Base-by-base conservation (phyloP, 2,888 invertebrate species). In the Apamea anceps region DNA sequence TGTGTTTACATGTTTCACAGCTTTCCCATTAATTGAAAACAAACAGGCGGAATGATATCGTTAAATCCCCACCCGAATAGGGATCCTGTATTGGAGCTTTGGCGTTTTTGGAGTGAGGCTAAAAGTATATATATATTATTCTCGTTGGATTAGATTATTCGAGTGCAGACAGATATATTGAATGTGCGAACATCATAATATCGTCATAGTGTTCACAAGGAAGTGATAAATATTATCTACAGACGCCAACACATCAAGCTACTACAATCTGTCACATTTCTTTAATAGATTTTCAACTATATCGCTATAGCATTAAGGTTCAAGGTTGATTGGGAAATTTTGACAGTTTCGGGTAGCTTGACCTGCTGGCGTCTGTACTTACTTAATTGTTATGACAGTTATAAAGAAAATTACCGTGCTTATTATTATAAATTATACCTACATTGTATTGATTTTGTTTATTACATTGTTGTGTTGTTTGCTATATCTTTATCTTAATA, bases 11-110 rank as follows among this genome's bases (percentile, higher is more conserved):
- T 82, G 81, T 84, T 84, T 82, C 77, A 60, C 76, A 68, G 85
- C 85, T 87, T 79, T 77, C 80, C 75, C 70, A 82, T 89, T 90
- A 90, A 90, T 90, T 90, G 89, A 90, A 90, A 87, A 83, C 81
- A 90, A 90, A 90, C 87, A 90, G 54, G 72, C 72, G 77, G 76
- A 70, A 84, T 79, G 85, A 80, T 86, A 85, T 86, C 79, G 85
- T 85, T 80, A 85, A 82, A 87, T 81, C 81, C 74, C 7, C 51
- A 66, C 65, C 57, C 70, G 70, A 6, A 51, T 71, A 54, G 65
- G 37, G 72, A 67, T 74, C 42, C 48, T 18, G 62, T 68, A 66
- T 86, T 37, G 48, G 57, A 45, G 45, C 65, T 73, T 37, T 70
- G 76, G 63, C 77, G 76, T 80, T 86, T 87, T 79, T 51, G 66